Base-by-base conservation (phyloP, 2,888 invertebrate genomes). In the Calameuta idolon region DNA sequence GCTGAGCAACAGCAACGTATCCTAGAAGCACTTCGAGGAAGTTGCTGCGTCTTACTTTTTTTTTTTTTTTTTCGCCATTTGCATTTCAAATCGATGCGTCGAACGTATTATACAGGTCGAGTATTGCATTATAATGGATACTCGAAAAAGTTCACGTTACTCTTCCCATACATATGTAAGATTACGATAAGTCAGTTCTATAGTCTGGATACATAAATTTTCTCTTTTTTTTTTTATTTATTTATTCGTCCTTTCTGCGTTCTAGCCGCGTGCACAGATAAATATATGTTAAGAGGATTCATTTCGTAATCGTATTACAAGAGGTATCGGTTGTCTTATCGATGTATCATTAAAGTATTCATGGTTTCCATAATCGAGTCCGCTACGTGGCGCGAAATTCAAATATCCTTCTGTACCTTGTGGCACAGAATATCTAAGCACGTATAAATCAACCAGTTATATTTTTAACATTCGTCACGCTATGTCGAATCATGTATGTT, bases 61-160 rank as follows among this genome's bases (percentile, higher is more conserved):
- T 15, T 15, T 12, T 12, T 15, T 55, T 55, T 55, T 55, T 23
- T 9, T 9, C 55, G 55, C 23, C 55, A 55, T 55, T 55, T 55
- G 23, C 23, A 55, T 55, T 55, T 55, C 23, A 55, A 76, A 76
- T 73, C 73, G 73, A 40, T 40, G 73, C 34, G 84, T 87, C 81
- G 84, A 86, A 80, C 83, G 80, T 75, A 82, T 84, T 83, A 86
- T 84, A 75, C 84, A 85, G 85, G 87, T 87, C 87, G 84, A 87
- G 23, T 9, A 55, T 9, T 9, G 9, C 55, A 55, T 55, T 55
- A 55, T 55, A 55, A 55, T 55, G 40, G 55, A 55, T 9, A 55
- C 55, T 55, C 23, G 55, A 55, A 55, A 40, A 55, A 55, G 9
- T 55, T 55, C 55, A 55, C 9, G 55, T 55, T 55, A 55, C 23